A percentile compares a stretch with the other conserved stretches of the same genome.
These are phyloP conservation scores for Gallinago nigripennis DNA, from an alignment of 2,797 vertebrate species.

Conservation along the genomic window DNA sequence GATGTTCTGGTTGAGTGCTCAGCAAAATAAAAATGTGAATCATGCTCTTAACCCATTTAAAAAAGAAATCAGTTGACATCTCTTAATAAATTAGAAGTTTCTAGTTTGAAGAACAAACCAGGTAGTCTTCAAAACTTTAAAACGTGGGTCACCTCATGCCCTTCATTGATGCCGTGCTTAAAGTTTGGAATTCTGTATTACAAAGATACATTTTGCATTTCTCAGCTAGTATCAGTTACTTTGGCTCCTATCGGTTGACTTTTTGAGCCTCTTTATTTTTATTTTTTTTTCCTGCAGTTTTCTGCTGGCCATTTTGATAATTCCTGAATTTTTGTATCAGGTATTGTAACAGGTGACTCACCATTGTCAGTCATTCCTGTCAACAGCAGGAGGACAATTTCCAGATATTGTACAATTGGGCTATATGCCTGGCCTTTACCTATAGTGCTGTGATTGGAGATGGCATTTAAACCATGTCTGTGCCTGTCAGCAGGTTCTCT, in stretches of 20 bases:
- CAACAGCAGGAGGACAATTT: conserved; percentile 17
- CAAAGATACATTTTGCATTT: neutral
- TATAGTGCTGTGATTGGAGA: neutral
- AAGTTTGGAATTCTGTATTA: neutral
- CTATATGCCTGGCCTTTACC: neutral
- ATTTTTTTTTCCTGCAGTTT: neutral
- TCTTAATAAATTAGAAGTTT: neutral
- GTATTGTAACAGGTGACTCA: conserved; percentile 52
- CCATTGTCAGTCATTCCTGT: conserved; percentile 46
- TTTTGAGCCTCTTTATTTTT: conserved; percentile 29
- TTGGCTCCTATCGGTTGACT: neutral
- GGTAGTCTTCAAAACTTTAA: neutral
- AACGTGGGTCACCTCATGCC: neutral
- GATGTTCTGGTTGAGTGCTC: neutral
- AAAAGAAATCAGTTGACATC: neutral
- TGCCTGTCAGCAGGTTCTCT: conserved; percentile 18
- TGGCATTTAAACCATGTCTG: neutral
- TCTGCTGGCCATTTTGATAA: conserved; percentile 38
- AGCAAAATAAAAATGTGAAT: neutral
- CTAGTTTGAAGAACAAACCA: neutral
- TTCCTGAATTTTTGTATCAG: conserved; percentile 53
- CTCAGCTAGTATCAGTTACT: neutral
- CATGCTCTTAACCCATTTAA: neutral
- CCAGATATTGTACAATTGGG: neutral
- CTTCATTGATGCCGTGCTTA: neutral